Evolutionary conservation across 2,888 invertebrate species (phyloP).

Genomic region (Eristalis intricaria): DNA sequence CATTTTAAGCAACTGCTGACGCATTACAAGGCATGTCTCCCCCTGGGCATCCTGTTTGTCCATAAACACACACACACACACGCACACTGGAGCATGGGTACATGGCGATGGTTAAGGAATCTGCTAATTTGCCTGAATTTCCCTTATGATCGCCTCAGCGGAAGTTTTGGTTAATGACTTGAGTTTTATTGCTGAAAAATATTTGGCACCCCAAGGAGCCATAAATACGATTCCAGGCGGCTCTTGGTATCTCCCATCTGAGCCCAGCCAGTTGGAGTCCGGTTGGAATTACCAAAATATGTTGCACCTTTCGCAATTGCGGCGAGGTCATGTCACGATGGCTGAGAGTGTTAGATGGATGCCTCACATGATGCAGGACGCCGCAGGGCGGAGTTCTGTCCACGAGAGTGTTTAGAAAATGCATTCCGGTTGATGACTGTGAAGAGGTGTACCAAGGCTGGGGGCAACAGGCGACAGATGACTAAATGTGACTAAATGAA

Average conservation of each 20-base stretch:
- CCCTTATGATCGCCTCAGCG: neutral
- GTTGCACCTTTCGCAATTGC: slow-evolving; percentile 26
- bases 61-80: neutral
- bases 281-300: slow-evolving; percentile 4
- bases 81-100: neutral
- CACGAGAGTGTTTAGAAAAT: neutral
- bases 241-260: neutral
- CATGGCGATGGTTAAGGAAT: neutral
- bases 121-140: slow-evolving; percentile 14
- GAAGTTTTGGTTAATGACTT: neutral
- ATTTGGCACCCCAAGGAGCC: neutral
- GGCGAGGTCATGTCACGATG: neutral
- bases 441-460: too few species aligned
- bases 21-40: slow-evolving; percentile 5
- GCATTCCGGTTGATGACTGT: neutral
- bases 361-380: neutral
- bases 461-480: too few species aligned
- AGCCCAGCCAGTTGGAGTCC: too few species aligned
- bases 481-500: too few species aligned
- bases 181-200: neutral
- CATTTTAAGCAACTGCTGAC: neutral
- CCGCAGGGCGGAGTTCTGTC: slow-evolving; percentile 5
- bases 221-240: neutral
- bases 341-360: neutral
- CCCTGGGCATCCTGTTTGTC: neutral